Percentiles rank a stretch among this genome's conserved stretches.
phyloP scores from a whole-genome alignment of 1,140 invertebrate genomes.

The Tetramorium alpestre region DNA sequence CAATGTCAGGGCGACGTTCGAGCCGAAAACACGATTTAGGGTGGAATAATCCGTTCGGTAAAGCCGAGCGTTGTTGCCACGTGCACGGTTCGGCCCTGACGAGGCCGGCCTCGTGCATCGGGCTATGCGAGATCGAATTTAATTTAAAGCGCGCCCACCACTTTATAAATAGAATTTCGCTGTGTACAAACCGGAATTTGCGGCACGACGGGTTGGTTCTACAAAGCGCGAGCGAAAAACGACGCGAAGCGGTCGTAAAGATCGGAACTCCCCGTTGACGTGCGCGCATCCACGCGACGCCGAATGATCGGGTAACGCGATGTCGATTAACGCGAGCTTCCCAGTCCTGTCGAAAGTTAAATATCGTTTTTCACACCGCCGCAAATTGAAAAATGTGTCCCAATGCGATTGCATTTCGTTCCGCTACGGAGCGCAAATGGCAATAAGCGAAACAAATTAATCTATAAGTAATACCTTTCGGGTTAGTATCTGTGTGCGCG shows the following conservation, averaged over 20 bases:
- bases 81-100: constrained; percentile 28
- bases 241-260: constrained; percentile 28
- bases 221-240: constrained; percentile 19
- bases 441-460: constrained; percentile 21
- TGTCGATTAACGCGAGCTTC: constrained; percentile 10
- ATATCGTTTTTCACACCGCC: constrained; percentile 5
- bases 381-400: constrained; percentile 13
- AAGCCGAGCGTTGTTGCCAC: constrained; percentile 65
- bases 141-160: constrained; percentile 67
- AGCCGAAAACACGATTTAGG: constrained; percentile 75
- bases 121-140: constrained; percentile 66
- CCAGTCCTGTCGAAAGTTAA: background rate
- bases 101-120: background rate
- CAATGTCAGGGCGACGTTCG: constrained; percentile 70
- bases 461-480: constrained; percentile 22
- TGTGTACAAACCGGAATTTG: constrained; percentile 39
- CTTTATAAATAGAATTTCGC: constrained; percentile 69
- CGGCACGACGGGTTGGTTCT: background rate
- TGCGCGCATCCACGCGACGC: background rate
- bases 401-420: background rate
- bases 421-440: background rate
- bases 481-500: too few species aligned
- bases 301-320: constrained; percentile 17
- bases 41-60: constrained; percentile 75
- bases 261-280: background rate